A percentile compares a stretch with the other conserved stretches of the same genome.
phyloP scores from a whole-genome alignment of 2,113 vertebrate genomes.

The Forbesichthys papilliferus region DNA sequence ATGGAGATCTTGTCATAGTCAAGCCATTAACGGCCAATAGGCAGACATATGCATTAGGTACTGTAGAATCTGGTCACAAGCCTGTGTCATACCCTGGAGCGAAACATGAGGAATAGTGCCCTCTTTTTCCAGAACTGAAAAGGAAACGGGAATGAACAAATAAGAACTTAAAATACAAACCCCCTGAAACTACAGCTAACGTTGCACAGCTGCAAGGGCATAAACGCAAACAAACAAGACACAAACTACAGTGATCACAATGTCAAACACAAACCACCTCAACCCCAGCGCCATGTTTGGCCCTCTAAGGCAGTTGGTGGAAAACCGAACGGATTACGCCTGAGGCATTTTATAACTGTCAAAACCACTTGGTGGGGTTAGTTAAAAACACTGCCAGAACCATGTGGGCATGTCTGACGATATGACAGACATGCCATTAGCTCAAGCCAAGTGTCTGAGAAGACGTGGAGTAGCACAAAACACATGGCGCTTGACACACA shows the following conservation, averaged over 20 bases:
- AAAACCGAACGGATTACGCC: neutral
- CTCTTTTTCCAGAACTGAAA: constrained; percentile 77
- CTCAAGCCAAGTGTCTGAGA: neutral
- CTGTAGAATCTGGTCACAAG: constrained; percentile 60
- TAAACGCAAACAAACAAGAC: neutral
- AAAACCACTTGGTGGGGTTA: neutral
- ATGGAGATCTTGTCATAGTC: too few species aligned
- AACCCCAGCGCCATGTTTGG: neutral
- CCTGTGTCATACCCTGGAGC: constrained; percentile 78
- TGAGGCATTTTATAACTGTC: constrained; percentile 15
- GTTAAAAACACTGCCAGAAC: neutral
- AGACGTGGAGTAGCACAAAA: constrained; percentile 6
- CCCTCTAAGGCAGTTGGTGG: neutral
- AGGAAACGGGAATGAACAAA: constrained; percentile 57
- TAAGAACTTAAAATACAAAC: constrained; percentile 31
- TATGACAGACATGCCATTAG: neutral
- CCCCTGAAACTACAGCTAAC: constrained; percentile 11
- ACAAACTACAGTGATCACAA: neutral
- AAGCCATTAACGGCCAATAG: constrained; percentile 15
- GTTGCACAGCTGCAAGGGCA: neutral
- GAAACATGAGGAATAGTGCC: constrained; percentile 78
- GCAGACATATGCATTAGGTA: constrained; percentile 22
- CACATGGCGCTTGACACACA: constrained; percentile 31
- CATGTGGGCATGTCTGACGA: neutral
- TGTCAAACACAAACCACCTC: neutral